Base-by-base conservation (phyloP, 2,113 vertebrate genomes). In the Pseudopipra pipra region DNA sequence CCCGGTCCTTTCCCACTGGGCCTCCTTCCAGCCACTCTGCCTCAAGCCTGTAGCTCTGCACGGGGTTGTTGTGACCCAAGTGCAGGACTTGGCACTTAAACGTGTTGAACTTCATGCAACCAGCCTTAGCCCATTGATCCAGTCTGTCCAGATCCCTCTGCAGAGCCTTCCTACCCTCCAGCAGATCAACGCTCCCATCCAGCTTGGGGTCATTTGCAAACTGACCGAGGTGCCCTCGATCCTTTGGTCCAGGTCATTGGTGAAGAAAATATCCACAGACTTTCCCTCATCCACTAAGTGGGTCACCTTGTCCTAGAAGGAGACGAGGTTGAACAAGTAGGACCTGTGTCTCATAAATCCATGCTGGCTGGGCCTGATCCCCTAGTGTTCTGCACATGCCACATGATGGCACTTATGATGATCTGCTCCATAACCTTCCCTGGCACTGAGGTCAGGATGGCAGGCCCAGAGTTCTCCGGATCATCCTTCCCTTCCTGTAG, bases 361-460 rank as follows among this genome's bases (percentile, higher is more conserved):
- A 74, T 5, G 14, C 18, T 35, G 14, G 31, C 11, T n/a, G 35
- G 55, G 44, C 35, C 65, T 41, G 14, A 70, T 49, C 43, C 3
- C 65, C 66, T 41, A 7, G 6, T 41, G 35, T 39, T 51, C 58
- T 51, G 59, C 24, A 63, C 6, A 6, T 11, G 59, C 35, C 1
- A 1, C 7, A 11, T 65, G 47, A 52, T 43, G 11, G 31, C 46
- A 43, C 12, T 20, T 16, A 52, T 13, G 25, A 59, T 31, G 21
- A 72, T 72, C 67, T 72, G 31, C 25, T 80, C 25, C 25, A 37
- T 25, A 41, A 33, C 11, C 27, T 28, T 33, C 18, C 24, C 12
- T 1, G 0, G 23, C 51, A 58, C 22, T 0, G 0, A 51, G 13
- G 37, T 46, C 28, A 67, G 33, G 18, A 41, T 59, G 37, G 43